A percentile compares a stretch with the other conserved stretches of the same genome.
These are phyloP conservation scores for Latrodectus hesperus DNA, from an alignment of 2,888 invertebrate species.

Conservation along the genomic window DNA sequence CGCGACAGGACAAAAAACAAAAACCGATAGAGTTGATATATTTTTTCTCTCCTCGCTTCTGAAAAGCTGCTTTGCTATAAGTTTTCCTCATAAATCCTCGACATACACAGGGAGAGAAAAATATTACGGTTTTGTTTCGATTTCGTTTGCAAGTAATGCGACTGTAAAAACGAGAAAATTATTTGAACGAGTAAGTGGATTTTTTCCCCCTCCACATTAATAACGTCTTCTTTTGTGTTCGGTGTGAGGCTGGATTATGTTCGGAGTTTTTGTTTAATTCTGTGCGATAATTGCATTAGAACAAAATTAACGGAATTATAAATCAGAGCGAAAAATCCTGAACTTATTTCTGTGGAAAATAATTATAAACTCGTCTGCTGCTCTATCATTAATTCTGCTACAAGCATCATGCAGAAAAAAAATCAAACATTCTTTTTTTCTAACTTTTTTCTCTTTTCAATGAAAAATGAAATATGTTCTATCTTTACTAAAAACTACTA, in stretches of 20 bases:
- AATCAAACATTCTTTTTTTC: no score
- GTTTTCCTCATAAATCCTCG: neutral
- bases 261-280: neutral
- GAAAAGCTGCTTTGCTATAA: neutral
- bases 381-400: slow-evolving; percentile 19
- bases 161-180: slow-evolving; percentile 14
- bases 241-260: neutral
- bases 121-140: slow-evolving; percentile 12
- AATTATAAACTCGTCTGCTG: slow-evolving; percentile 20
- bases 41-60: neutral
- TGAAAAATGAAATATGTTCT: no score
- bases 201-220: neutral
- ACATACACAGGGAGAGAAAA: neutral
- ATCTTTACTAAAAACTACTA: no score
- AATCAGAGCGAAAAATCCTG: slow-evolving; percentile 6
- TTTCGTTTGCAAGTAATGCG: slow-evolving; percentile 18
- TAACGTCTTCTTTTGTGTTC: neutral
- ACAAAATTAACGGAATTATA: slow-evolving; percentile 9
- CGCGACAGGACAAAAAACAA: neutral
- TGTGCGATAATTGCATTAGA: slow-evolving; percentile 24
- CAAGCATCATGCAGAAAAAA: neutral
- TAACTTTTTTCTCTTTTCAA: no score
- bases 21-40: slow-evolving; percentile 2
- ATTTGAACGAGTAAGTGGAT: slow-evolving; percentile 13
- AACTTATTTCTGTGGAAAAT: slow-evolving; percentile 19